phyloP scores from a whole-genome alignment of 2,113 vertebrate genomes.

The Nesospiza acunhae region DNA sequence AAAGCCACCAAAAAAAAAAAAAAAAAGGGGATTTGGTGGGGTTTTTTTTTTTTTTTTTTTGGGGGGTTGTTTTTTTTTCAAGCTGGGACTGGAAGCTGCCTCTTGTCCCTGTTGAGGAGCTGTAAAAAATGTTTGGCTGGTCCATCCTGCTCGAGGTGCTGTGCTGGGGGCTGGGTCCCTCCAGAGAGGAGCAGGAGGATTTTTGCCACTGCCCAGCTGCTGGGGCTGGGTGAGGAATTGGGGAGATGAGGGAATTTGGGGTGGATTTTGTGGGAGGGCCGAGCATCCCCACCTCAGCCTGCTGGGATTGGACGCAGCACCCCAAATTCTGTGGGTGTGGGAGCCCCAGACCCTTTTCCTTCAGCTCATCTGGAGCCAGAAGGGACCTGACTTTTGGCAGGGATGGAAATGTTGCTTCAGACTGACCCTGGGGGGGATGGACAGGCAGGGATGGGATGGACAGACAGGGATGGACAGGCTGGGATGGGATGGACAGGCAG shows the following conservation, averaged over 20 bases:
- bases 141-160: background rate
- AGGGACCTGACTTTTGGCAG: background rate
- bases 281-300: background rate
- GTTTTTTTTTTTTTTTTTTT: no score
- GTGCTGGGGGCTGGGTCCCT: rapidly evolving
- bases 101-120: background rate
- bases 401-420: background rate
- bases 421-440: background rate
- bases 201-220: background rate
- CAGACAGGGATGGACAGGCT: background rate
- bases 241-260: background rate
- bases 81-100: background rate
- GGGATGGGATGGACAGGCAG: background rate
- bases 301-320: background rate
- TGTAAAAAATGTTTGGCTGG: background rate
- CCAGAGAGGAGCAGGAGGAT: rapidly evolving
- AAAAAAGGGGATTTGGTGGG: no score
- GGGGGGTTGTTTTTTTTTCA: no score
- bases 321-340: rapidly evolving
- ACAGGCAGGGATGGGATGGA: background rate
- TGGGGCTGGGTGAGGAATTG: background rate
- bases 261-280: background rate
- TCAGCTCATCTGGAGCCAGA: background rate
- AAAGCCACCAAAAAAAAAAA: background rate
- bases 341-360: background rate